Conservation (phyloP, 1,140 invertebrate species). For the silkworm (Bombyx mori) region DNA sequence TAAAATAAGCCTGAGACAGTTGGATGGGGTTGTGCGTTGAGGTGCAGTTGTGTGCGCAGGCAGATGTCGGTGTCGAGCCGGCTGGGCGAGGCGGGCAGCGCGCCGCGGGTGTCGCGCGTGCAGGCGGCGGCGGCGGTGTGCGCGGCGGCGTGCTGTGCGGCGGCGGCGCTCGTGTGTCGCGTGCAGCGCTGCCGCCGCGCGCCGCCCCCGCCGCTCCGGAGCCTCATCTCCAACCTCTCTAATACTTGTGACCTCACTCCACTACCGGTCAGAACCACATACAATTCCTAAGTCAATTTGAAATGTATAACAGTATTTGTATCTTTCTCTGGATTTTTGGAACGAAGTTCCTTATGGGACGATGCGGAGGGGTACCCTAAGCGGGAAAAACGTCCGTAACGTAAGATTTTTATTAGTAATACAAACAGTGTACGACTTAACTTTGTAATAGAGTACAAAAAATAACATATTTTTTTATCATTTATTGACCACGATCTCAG, state of each 20-base stretch:
- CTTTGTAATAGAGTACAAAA: no score
- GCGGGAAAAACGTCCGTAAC: no score
- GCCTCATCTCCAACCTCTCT: slow-evolving; percentile 23
- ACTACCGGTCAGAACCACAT: slow-evolving; percentile 15
- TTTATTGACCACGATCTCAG: no score
- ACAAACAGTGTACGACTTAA: no score
- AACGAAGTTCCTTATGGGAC: no score
- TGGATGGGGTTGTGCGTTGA: background rate
- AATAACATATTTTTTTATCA: no score
- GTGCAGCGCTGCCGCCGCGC: slow-evolving; percentile 20
- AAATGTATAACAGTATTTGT: no score
- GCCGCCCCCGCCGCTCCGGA: slow-evolving; percentile 26
- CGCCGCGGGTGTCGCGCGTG: slow-evolving; percentile 18
- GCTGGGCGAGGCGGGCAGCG: slow-evolving; percentile 17
- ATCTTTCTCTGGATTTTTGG: no score
- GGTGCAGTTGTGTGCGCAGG: slow-evolving; percentile 4
- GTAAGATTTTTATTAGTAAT: no score
- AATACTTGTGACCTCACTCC: slow-evolving; percentile 25
- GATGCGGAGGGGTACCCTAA: no score
- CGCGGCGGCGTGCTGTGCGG: slow-evolving; percentile 16
- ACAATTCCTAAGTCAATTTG: no score
- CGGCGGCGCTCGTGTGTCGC: slow-evolving; percentile 28
- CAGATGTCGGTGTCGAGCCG: slow-evolving; percentile 33
- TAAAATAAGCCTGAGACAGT: background rate
- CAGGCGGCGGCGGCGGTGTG: slow-evolving; percentile 21